phyloP scores from a whole-genome alignment of 2,888 invertebrate species.

The Gari tellinella region DNA sequence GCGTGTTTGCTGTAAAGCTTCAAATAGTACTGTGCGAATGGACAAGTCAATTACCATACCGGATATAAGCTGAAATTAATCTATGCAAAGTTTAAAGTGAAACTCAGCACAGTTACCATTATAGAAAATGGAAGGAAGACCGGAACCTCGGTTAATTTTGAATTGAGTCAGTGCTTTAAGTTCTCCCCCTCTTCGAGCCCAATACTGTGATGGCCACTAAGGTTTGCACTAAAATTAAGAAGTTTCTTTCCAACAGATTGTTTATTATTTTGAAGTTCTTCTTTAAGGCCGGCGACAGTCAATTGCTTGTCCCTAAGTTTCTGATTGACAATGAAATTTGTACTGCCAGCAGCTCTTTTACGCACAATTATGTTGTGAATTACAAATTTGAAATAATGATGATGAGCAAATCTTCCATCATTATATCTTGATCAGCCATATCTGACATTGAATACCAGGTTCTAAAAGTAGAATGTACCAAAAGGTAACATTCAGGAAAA shows the following conservation, averaged over 20 bases:
- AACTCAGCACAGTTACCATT: conserved; percentile 30
- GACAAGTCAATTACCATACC: conserved; percentile 2
- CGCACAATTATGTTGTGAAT: conserved; percentile 59
- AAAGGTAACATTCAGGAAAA: too few species aligned
- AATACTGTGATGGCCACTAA: conserved; percentile 51
- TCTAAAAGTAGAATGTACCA: too few species aligned
- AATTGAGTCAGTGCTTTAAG: conserved; percentile 37
- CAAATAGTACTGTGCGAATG: conserved; percentile 1
- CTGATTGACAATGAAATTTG: conserved; percentile 56
- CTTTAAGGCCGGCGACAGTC: conserved; percentile 44
- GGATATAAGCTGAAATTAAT: conserved; percentile 2
- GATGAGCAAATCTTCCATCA: conserved; percentile 50
- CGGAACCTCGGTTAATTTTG: conserved; percentile 46
- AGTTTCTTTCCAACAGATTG: conserved; percentile 41
- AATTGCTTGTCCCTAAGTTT: conserved; percentile 56
- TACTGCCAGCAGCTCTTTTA: conserved; percentile 52
- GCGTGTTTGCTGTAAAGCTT: conserved; percentile 16
- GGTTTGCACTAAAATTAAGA: conserved; percentile 46
- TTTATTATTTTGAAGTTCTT: conserved; percentile 48
- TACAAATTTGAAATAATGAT: conserved; percentile 60
- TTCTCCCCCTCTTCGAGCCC: conserved; percentile 46
- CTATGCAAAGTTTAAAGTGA: conserved; percentile 14
- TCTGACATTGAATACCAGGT: too few species aligned
- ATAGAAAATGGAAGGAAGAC: conserved; percentile 33
- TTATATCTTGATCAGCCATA: conserved; percentile 38